Evolutionary conservation across 2,888 invertebrate genomes (phyloP).

Genomic region (Plagodis pulveraria): DNA sequence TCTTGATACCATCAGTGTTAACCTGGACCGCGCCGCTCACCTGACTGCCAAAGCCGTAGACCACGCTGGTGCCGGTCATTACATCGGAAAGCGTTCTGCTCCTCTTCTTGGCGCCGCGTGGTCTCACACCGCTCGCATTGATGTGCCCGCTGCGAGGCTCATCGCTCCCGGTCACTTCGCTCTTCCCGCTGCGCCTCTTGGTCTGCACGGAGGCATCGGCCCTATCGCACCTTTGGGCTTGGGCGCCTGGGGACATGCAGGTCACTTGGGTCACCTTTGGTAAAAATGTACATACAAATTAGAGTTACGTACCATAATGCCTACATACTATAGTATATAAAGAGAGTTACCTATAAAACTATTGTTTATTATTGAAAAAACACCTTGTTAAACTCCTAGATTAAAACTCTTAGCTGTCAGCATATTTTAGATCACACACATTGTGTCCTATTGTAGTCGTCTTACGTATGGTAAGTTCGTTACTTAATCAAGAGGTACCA

Average conservation of each 20-base stretch:
- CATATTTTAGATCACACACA: no score
- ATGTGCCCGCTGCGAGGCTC: conserved; percentile 50
- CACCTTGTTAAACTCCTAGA: no score
- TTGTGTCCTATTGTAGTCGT: no score
- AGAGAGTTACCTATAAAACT: conserved; percentile 71
- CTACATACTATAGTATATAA: conserved; percentile 64
- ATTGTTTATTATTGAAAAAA: conserved; percentile 30
- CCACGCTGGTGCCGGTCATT: conserved; percentile 53
- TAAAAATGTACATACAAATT: conserved; percentile 51
- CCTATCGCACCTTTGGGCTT: conserved; percentile 50
- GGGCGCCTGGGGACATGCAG: conserved; percentile 43
- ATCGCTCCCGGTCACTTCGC: conserved; percentile 49
- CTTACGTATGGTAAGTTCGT: no score
- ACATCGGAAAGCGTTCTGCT: conserved; percentile 70
- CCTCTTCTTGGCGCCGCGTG: conserved; percentile 56
- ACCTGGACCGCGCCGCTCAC: conserved; percentile 75
- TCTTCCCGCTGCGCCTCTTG: conserved; percentile 47
- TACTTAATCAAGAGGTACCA: no score
- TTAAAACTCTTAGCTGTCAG: no score
- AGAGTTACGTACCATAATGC: conserved; percentile 43
- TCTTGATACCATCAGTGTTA: conserved; percentile 76
- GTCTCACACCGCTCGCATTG: conserved; percentile 56
- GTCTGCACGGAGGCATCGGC: conserved; percentile 34
- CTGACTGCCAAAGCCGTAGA: conserved; percentile 69
- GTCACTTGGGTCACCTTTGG: conserved; percentile 50